A percentile compares a stretch with the other conserved stretches of the same genome.
Conservation (phyloP, 1,140 invertebrate species). For the Drosophila pruinosa region DNA sequence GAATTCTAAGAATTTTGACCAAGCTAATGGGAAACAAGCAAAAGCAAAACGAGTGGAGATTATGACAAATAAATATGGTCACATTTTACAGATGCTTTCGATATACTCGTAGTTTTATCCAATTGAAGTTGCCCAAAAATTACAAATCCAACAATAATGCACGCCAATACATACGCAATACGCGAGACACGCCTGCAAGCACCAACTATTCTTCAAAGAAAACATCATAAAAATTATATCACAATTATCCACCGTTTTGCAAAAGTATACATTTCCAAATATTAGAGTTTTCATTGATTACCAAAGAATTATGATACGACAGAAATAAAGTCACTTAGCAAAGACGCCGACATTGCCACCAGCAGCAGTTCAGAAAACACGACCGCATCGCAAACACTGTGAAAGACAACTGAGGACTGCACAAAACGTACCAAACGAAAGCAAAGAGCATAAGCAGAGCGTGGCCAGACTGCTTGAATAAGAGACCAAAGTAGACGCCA, state of each 20-base stretch:
- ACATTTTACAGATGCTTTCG: neutral
- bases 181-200: conserved; percentile 16
- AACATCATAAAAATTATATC: neutral
- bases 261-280: neutral
- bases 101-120: neutral
- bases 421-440: conserved; percentile 34
- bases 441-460: conserved; percentile 43
- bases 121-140: conserved; percentile 12
- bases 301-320: conserved; percentile 33
- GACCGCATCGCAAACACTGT: conserved; percentile 60
- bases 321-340: conserved; percentile 50
- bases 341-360: conserved; percentile 40
- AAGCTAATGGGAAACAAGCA: conserved; percentile 40
- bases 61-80: conserved; percentile 23
- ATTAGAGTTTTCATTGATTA: conserved; percentile 27
- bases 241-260: conserved; percentile 12
- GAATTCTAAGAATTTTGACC: conserved; percentile 79
- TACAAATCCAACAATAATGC: conserved; percentile 5
- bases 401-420: conserved; percentile 49
- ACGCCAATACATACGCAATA: conserved; percentile 3
- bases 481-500: conserved; percentile 34
- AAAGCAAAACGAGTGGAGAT: conserved; percentile 9
- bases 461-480: conserved; percentile 44
- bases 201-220: conserved; percentile 3
- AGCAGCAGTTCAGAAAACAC: conserved; percentile 53